Base-by-base conservation (phyloP, 1,140 invertebrate genomes). In the Drosophila arawakana region DNA sequence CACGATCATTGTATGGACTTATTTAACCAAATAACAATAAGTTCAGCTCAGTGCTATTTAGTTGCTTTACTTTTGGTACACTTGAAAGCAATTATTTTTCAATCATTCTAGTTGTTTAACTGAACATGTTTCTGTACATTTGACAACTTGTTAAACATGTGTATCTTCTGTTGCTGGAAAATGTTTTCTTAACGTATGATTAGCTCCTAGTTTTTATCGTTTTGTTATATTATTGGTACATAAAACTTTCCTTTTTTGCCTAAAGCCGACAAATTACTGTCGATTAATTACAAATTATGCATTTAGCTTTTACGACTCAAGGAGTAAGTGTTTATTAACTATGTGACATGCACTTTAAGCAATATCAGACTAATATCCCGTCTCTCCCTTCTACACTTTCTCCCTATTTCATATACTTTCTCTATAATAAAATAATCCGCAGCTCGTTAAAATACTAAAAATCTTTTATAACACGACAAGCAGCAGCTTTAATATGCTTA, bases 401-500 rank as follows among this genome's bases (percentile, higher is more conserved):
- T 58, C 6, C 39, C 39, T 11, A 41, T 41, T 43, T 41, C 35
- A 1, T 7, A 43, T 2, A 30, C 11, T 60, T 13, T 18, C 25
- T 8, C 44, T 13, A 34, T 11, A 44, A 49, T 35, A 41, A 57
- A 9, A 41, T 21, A 41, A 57, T 41, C 54, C 37, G 10, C 52
- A 41, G 15, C 54, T 57, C 52, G 62, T 80, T 58, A 71, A 54
- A 76, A 65, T 52, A 43, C 54, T 65, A 44, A 65, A 71, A 76
- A 55, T 76, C 59, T 68, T 79, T 76, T 80, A 76, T 73, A 63
- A 67, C 67, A 63, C 54, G 67, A 47, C 25, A 39, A 41, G 58
- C 25, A 72, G 43, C 60, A 74, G 58, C 66, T 85, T 78, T 85
- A 84, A 85, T 85, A 75, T 85, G 66, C 81, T 75, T 80, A 75